These are phyloP conservation scores for Heliconius hewitsoni DNA, from an alignment of 1,140 invertebrate genomes.

Conservation along the genomic window DNA sequence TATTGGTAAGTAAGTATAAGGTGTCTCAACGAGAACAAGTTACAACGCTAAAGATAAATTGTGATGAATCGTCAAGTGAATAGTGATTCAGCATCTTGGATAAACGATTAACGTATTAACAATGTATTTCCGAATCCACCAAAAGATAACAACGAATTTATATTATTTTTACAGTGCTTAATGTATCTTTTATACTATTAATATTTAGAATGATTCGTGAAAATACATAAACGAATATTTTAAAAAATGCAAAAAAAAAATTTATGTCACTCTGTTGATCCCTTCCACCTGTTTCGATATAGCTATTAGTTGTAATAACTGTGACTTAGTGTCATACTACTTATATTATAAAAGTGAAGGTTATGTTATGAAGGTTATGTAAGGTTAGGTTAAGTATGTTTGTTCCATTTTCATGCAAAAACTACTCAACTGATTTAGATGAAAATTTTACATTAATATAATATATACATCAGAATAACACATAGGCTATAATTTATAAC, in stretches of 20 bases:
- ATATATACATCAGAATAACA: no score
- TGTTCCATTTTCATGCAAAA: no score
- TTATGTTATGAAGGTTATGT: no score
- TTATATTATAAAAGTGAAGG: no score
- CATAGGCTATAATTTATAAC: no score
- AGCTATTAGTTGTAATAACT: not conserved
- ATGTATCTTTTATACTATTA: not conserved
- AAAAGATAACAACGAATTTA: not conserved
- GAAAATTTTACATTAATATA: no score
- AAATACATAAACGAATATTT: no score
- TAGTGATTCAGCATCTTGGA: constrained; percentile 22
- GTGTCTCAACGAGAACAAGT: constrained; percentile 9
- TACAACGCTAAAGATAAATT: constrained; percentile 30
- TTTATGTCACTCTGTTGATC: no score
- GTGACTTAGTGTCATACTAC: not conserved
- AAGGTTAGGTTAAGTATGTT: no score
- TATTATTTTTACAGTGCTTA: not conserved
- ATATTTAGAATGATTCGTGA: not conserved
- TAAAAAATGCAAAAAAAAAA: no score
- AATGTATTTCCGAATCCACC: not conserved
- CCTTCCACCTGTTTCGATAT: no score
- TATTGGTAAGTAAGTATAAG: not conserved
- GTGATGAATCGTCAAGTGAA: constrained; percentile 14
- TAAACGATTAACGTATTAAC: constrained; percentile 18
- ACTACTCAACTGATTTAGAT: no score